These are phyloP conservation scores for Lomographa bimaculata DNA, from an alignment of 2,888 invertebrate genomes.

Conservation along the genomic window DNA sequence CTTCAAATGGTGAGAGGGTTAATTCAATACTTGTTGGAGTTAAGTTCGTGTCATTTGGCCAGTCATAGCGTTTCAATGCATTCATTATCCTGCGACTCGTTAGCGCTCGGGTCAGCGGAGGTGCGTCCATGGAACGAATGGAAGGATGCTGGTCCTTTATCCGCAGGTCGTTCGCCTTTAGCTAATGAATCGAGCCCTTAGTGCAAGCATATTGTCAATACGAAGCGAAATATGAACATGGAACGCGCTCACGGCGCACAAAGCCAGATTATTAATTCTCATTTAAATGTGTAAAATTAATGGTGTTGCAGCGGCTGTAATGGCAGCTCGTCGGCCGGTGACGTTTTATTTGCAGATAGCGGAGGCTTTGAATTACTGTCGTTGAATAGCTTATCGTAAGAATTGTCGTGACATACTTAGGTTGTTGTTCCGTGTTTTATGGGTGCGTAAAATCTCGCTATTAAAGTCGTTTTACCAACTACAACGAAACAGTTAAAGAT, in stretches of 20 bases:
- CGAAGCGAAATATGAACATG: constrained; percentile 70
- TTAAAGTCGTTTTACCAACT: constrained; percentile 13
- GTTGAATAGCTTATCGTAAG: constrained; percentile 42
- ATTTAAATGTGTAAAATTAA: constrained; percentile 73
- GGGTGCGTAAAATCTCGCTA: constrained; percentile 19
- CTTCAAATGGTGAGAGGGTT: constrained; percentile 51
- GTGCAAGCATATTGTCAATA: constrained; percentile 74
- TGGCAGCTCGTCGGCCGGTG: constrained; percentile 42
- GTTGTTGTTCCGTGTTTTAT: constrained; percentile 25
- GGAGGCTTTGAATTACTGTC: constrained; percentile 41
- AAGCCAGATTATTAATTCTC: constrained; percentile 74
- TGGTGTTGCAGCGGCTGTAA: constrained; percentile 49
- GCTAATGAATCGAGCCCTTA: constrained; percentile 77
- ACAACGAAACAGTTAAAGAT: constrained; percentile 3
- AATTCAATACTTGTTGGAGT: constrained; percentile 49
- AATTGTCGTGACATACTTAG: constrained; percentile 48
- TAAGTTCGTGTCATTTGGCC: constrained; percentile 49
- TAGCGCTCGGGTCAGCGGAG: constrained; percentile 70
- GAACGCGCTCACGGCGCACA: constrained; percentile 56
- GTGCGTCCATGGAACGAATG: constrained; percentile 71
- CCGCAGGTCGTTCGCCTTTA: constrained; percentile 69
- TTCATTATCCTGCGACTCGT: constrained; percentile 76
- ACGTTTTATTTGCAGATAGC: constrained; percentile 46
- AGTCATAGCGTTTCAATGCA: constrained; percentile 68
- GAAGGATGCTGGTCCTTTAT: constrained; percentile 74